Base-by-base conservation (phyloP, 2,888 invertebrate species). In the Diarsia rubi region DNA sequence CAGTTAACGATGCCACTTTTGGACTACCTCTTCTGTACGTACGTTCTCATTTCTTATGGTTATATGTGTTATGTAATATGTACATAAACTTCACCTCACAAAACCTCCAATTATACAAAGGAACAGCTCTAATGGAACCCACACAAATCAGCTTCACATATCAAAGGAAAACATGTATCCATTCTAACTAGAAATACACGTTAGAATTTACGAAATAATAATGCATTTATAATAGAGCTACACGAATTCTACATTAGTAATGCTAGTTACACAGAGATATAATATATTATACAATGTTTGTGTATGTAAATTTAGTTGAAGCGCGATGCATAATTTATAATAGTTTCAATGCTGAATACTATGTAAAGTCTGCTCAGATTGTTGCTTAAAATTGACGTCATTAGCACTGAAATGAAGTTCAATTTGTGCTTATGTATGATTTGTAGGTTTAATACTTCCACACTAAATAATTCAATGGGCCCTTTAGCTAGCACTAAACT, bases 261-360 rank as follows among this genome's bases (percentile, higher is more conserved):
- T 47, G 67, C 21, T 65, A 52, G 54, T 31, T 62, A 59, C 44
- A 83, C 44, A 63, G 16, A 65, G 12, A 42, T 19, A 45, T 59
- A 16, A 52, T 64, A 63, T 63, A 57, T 44, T 59, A 16, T 44
- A 73, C 16, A 37, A 49, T 42, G 71, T 72, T 49, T 81, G 60
- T 67, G n/a, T 62, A 84, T 81, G 85, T 67, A 70, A 75, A 80
- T 75, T 6, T 37, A n/a, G 27, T 64, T 69, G 37, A 57, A 75
- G 24, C 57, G n/a, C 19, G 44, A 64, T 75, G 72, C 59, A 82
- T 82, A 75, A 81, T 75, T 75, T 67, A 79, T 42, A 47, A 66
- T 27, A 73, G 67, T 27, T 68, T 27, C 66, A 69, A 42, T 75
- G 27, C 14, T 31, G n/a, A 74, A 59, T 44, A 45, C 19, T 37